These are phyloP conservation scores for Tetanocera ferruginea DNA, from an alignment of 2,888 invertebrate species.

Conservation along the genomic window DNA sequence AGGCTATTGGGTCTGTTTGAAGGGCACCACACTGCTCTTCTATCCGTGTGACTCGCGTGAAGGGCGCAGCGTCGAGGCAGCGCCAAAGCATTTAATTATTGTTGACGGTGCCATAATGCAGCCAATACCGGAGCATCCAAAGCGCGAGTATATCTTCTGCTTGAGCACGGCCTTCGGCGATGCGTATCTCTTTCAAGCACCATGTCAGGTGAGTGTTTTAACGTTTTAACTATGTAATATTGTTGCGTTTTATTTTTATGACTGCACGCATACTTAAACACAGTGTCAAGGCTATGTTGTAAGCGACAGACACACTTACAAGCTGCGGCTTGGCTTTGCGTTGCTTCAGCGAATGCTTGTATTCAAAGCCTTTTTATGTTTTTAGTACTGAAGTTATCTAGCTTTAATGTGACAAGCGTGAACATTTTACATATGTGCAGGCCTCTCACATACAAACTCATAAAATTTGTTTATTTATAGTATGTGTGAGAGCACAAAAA, in stretches of 20 bases:
- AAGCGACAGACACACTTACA: too few relatives aligned
- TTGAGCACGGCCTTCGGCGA: conserved; percentile 98
- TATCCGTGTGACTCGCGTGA: conserved; percentile 96
- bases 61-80: conserved; percentile 90
- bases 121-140: conserved; percentile 98
- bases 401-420: too few relatives aligned
- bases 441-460: background rate
- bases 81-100: conserved; percentile 95
- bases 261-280: too few relatives aligned
- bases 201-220: conserved; percentile 77
- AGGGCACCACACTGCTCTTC: conserved; percentile 95
- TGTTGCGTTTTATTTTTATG: too few relatives aligned
- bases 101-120: conserved; percentile 98
- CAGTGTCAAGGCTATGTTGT: too few relatives aligned
- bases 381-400: too few relatives aligned
- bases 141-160: conserved; percentile 97
- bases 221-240: too few relatives aligned
- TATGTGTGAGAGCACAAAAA: background rate
- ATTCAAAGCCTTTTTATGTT: too few relatives aligned
- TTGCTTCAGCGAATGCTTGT: too few relatives aligned
- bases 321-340: too few relatives aligned
- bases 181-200: conserved; percentile 96
- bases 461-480: background rate
- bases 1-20: conserved; percentile 98
- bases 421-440: too few relatives aligned